These are phyloP conservation scores for Atractosteus spatula DNA, from an alignment of 2,113 vertebrate species.

Conservation along the genomic window DNA sequence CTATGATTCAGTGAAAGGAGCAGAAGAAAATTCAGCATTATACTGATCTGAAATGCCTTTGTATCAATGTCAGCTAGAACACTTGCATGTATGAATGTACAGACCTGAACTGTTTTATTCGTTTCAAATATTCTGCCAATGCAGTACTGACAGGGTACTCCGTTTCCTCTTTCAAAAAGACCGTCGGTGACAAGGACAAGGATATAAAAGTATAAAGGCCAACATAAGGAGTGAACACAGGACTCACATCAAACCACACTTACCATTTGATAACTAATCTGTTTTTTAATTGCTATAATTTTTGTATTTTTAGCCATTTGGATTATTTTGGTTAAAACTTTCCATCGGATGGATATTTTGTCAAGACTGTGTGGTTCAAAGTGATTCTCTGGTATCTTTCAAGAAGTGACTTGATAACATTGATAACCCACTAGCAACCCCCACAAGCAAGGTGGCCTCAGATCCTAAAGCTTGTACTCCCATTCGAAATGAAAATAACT, in stretches of 20 bases:
- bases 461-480: too few species aligned
- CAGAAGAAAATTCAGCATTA: constrained; percentile 56
- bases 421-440: too few species aligned
- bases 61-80: constrained; percentile 57
- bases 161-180: constrained; percentile 54
- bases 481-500: too few species aligned
- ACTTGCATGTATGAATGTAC: constrained; percentile 6
- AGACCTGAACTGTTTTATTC: constrained; percentile 48
- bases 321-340: constrained; percentile 42
- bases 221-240: constrained; percentile 77
- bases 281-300: constrained; percentile 38
- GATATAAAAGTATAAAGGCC: constrained; percentile 71
- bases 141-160: constrained; percentile 61
- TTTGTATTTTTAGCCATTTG: constrained; percentile 20
- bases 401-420: too few species aligned
- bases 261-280: constrained; percentile 51
- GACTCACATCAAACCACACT: constrained; percentile 63
- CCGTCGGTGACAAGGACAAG: constrained; percentile 39
- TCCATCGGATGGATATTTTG: constrained; percentile 63
- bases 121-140: constrained; percentile 64
- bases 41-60: constrained; percentile 57
- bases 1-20: constrained; percentile 79
- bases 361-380: constrained; percentile 48
- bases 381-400: constrained; percentile 6
- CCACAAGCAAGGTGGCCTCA: too few species aligned